These are phyloP conservation scores for Camarhynchus parvulus DNA, from an alignment of 2,113 vertebrate species.

Conservation along the genomic window DNA sequence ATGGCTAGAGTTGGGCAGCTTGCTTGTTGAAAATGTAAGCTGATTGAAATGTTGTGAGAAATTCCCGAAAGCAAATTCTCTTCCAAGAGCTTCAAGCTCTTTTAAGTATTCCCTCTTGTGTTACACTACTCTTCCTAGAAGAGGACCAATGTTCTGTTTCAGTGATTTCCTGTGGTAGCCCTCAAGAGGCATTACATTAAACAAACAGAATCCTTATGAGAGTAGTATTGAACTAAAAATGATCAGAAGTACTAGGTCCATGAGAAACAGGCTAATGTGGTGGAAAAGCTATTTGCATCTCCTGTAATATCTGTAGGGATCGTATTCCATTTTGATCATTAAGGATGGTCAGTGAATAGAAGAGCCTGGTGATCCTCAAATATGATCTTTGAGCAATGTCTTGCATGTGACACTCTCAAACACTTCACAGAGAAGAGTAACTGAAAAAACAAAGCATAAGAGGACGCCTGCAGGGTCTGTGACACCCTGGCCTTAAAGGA, in stretches of 20 bases:
- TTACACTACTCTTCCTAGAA: neutral
- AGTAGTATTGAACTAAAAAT: neutral
- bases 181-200: neutral
- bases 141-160: neutral
- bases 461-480: neutral
- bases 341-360: neutral
- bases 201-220: neutral
- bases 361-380: neutral
- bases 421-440: neutral
- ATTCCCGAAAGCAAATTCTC: neutral
- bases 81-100: neutral
- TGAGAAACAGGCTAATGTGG: neutral
- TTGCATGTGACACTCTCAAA: neutral
- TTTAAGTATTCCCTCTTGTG: neutral
- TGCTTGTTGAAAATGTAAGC: neutral
- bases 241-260: neutral
- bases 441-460: neutral
- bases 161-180: neutral
- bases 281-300: neutral
- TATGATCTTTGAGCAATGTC: neutral
- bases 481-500: too few species aligned
- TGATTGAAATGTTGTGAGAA: neutral
- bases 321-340: neutral
- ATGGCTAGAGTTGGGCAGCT: neutral
- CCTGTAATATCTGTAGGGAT: neutral